A percentile compares a stretch with the other conserved stretches of the same genome.
Evolutionary conservation across 2,797 vertebrate genomes (phyloP).

Genomic region (Hybognathus amarus): DNA sequence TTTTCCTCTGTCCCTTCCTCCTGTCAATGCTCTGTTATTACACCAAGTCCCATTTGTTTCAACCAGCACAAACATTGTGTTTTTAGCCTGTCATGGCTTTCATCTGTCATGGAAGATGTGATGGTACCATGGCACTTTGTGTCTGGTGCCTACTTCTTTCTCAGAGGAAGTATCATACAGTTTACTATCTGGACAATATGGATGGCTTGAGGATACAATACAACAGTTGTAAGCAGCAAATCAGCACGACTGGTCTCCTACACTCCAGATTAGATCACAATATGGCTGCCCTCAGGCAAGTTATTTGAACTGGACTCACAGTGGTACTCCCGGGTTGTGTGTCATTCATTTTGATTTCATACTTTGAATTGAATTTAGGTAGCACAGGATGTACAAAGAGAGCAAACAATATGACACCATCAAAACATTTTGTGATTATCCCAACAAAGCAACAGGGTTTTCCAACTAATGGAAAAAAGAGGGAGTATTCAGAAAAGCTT

Average conservation of each 20-base stretch:
- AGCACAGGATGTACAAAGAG: background rate
- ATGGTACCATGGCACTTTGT: constrained; percentile 56
- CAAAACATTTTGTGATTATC: background rate
- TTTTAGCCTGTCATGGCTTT: constrained; percentile 61
- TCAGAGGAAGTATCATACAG: constrained; percentile 35
- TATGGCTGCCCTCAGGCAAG: constrained; percentile 14
- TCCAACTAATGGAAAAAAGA: background rate
- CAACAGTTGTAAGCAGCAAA: background rate
- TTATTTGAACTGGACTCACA: constrained; percentile 2
- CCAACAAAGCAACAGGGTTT: background rate
- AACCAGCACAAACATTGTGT: constrained; percentile 64
- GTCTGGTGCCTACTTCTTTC: constrained; percentile 50
- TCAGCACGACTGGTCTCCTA: background rate
- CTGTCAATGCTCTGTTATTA: constrained; percentile 66
- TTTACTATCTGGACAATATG: constrained; percentile 30
- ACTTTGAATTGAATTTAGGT: background rate
- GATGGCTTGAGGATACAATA: constrained; percentile 47
- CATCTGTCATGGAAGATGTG: constrained; percentile 64
- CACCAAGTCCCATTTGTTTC: constrained; percentile 60
- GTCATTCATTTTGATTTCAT: constrained; percentile 6
- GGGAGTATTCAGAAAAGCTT: background rate
- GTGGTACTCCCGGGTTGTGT: background rate
- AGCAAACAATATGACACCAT: background rate
- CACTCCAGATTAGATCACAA: constrained; percentile 18
- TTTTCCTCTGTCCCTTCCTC: constrained; percentile 48